These are phyloP conservation scores for Pseudococcus jackbeardsleyi DNA, from an alignment of 2,888 invertebrate genomes.

Conservation along the genomic window DNA sequence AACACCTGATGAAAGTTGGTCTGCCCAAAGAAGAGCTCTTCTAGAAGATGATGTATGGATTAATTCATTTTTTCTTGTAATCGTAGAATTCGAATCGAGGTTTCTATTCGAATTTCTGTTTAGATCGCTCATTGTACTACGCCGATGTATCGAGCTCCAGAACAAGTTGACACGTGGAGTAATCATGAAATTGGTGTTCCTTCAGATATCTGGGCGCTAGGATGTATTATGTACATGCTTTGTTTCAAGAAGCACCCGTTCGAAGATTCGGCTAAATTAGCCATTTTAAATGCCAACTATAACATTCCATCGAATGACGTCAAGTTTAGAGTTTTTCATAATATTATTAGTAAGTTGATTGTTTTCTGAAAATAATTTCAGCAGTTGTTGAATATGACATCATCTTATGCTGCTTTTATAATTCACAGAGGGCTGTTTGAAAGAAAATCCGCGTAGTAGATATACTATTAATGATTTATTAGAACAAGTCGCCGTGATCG, in stretches of 20 bases:
- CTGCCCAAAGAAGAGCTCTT: constrained; percentile 88
- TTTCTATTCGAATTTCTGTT: neutral
- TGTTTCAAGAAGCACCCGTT: constrained; percentile 97
- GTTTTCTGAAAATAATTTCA: neutral
- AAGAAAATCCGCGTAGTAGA: constrained; percentile 80
- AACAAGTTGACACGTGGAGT: constrained; percentile 98
- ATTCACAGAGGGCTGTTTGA: constrained; percentile 80
- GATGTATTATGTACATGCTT: constrained; percentile 92
- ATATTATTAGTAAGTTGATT: constrained; percentile 83
- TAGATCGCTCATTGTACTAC: constrained; percentile 75
- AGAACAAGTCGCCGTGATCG: constrained; percentile 89
- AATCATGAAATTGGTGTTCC: constrained; percentile 92
- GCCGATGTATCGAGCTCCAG: constrained; percentile 97
- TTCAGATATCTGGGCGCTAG: constrained; percentile 96
- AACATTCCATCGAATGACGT: constrained; percentile 85
- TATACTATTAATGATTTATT: constrained; percentile 83
- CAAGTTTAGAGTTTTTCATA: constrained; percentile 87
- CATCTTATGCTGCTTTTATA: neutral
- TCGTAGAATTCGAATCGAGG: neutral
- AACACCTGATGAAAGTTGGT: constrained; percentile 90
- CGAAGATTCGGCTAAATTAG: constrained; percentile 92
- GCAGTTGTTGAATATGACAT: neutral
- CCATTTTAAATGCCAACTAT: constrained; percentile 97
- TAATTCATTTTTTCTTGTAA: neutral
- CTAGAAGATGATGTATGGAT: constrained; percentile 89